A percentile compares a stretch with the other conserved stretches of the same genome.
Conservation (phyloP, 2,888 invertebrate species). For the Papilio protenor region DNA sequence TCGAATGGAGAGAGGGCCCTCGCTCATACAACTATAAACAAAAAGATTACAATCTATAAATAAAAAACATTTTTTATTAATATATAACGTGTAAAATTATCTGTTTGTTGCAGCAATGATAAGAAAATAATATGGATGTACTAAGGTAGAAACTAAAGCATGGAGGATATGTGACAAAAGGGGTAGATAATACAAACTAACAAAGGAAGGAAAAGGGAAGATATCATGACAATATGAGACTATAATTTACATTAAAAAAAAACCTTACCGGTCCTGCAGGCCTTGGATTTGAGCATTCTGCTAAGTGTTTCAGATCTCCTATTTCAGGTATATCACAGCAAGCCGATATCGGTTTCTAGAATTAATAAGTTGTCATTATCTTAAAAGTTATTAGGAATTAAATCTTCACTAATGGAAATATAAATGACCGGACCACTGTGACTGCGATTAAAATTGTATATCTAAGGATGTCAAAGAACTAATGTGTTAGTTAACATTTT, state of each 20-base stretch:
- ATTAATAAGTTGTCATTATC: conserved; percentile 35
- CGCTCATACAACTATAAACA: conserved; percentile 48
- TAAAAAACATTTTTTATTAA: conserved; percentile 25
- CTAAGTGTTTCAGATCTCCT: conserved; percentile 64
- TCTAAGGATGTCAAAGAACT: too few relatives aligned
- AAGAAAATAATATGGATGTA: background rate
- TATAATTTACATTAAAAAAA: background rate
- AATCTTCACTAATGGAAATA: too few relatives aligned
- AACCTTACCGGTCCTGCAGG: conserved; percentile 66
- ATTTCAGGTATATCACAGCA: conserved; percentile 79
- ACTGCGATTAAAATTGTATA: too few relatives aligned
- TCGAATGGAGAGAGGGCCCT: conserved; percentile 50
- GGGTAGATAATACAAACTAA: too few relatives aligned
- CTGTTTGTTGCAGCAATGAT: background rate
- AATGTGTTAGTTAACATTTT: too few relatives aligned
- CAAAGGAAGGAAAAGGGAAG: too few relatives aligned
- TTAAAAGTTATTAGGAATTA: background rate
- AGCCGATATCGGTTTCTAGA: conserved; percentile 77
- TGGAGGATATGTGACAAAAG: background rate
- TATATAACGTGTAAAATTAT: background rate
- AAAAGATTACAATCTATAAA: conserved; percentile 40
- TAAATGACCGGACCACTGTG: too few relatives aligned
- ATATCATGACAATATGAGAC: background rate
- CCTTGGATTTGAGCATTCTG: conserved; percentile 70
- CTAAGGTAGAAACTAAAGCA: background rate